phyloP scores from a whole-genome alignment of 2,888 invertebrate genomes.

The Sericinus montela region DNA sequence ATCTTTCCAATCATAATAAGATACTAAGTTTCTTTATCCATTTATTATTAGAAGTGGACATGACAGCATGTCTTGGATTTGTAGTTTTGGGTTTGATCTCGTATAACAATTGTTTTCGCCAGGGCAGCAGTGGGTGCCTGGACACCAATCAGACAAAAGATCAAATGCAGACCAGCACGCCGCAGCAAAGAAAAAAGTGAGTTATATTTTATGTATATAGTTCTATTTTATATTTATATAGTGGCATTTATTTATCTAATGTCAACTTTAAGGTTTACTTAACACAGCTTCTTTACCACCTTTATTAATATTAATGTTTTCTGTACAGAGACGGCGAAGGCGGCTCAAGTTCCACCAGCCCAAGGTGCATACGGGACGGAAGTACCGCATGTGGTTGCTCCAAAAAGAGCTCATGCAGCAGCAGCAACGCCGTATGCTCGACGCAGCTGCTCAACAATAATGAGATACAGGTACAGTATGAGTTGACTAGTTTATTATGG shows the following conservation, averaged over 20 bases:
- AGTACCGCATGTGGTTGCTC: slow-evolving; percentile 80
- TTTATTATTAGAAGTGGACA: no score
- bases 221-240: no score
- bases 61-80: slow-evolving; percentile 23
- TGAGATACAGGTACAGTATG: slow-evolving; percentile 80
- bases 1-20: no score
- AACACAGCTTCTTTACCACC: no score
- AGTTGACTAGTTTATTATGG: no score
- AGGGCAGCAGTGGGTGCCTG: slow-evolving; percentile 91
- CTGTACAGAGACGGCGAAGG: slow-evolving; percentile 83
- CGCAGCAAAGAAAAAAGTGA: slow-evolving; percentile 81
- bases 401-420: slow-evolving; percentile 81
- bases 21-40: no score
- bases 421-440: slow-evolving; percentile 69
- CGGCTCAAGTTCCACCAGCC: slow-evolving; percentile 91
- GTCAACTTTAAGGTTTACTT: no score
- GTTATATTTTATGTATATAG: slow-evolving; percentile 12
- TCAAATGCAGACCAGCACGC: slow-evolving; percentile 75
- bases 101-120: slow-evolving; percentile 75
- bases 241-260: no score
- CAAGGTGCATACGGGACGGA: slow-evolving; percentile 91
- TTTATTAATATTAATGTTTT: background rate
- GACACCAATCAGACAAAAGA: slow-evolving; percentile 73
- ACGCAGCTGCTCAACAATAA: slow-evolving; percentile 82
- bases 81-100: slow-evolving; percentile 65